These are phyloP conservation scores for Leptoteleia sp. DNA, from an alignment of 1,140 invertebrate species.

Conservation along the genomic window DNA sequence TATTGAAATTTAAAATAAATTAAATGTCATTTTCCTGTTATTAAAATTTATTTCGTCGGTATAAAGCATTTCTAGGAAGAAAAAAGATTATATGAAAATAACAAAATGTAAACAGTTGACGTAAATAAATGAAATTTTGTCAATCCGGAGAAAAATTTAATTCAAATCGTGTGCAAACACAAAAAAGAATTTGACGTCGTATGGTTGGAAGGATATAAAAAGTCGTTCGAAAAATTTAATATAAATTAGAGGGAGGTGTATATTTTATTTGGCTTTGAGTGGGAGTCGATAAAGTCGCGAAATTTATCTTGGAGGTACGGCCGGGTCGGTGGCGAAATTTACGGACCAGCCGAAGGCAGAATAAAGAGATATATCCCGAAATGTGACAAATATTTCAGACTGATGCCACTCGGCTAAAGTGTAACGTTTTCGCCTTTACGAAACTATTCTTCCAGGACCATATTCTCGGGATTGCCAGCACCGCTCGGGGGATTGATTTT, in stretches of 20 bases:
- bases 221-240: conserved; percentile 4
- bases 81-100: too few species aligned
- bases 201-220: too few species aligned
- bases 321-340: conserved; percentile 10
- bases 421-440: conserved; percentile 33
- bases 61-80: too few species aligned
- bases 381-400: conserved; percentile 54
- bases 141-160: too few species aligned
- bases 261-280: conserved; percentile 9
- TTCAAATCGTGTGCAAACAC: too few species aligned
- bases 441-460: conserved; percentile 50
- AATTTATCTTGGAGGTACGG: conserved; percentile 32
- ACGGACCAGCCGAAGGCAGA: conserved; percentile 41
- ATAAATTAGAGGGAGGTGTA: conserved; percentile 7
- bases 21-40: too few species aligned
- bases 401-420: conserved; percentile 29
- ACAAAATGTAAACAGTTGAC: too few species aligned
- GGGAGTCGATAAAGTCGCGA: conserved; percentile 14
- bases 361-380: conserved; percentile 48
- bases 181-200: too few species aligned
- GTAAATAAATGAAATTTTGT: too few species aligned
- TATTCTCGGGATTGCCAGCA: conserved; percentile 39
- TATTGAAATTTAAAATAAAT: too few species aligned
- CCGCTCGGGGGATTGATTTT: conserved; percentile 45
- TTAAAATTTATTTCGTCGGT: too few species aligned